A percentile compares a stretch with the other conserved stretches of the same genome.
These are phyloP conservation scores for Pteronotus mesoamericanus DNA, from an alignment of 2,797 vertebrate species.

Conservation along the genomic window DNA sequence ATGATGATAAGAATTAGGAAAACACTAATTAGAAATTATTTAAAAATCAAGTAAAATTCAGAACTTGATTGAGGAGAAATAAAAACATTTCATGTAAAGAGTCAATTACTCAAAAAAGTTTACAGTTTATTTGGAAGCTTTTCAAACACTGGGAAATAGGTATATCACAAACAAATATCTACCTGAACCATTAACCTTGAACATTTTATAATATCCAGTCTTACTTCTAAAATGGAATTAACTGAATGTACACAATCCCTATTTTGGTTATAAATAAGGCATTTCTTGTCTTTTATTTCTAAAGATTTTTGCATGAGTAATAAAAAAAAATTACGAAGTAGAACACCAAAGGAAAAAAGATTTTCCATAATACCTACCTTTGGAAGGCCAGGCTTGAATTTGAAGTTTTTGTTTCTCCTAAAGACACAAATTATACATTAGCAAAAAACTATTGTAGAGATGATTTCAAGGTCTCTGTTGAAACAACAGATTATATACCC, in stretches of 20 bases:
- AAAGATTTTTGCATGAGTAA: background rate
- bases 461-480: background rate
- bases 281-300: constrained; percentile 3
- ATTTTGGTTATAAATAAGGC: background rate
- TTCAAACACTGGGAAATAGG: background rate
- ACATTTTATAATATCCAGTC: background rate
- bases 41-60: constrained; percentile 32
- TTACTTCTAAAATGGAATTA: constrained; percentile 17
- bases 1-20: background rate
- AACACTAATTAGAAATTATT: background rate
- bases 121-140: background rate
- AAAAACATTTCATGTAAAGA: constrained; percentile 1
- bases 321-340: background rate
- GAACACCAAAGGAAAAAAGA: background rate
- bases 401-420: constrained; percentile 97
- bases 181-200: background rate
- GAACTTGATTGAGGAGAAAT: constrained; percentile 24
- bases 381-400: constrained; percentile 91
- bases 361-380: constrained; percentile 87
- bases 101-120: constrained; percentile 16
- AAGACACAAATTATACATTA: constrained; percentile 64
- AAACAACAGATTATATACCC: background rate
- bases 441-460: background rate
- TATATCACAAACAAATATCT: constrained; percentile 34
- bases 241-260: background rate